phyloP scores from a whole-genome alignment of 2,797 vertebrate genomes.

The Tinamus major region DNA sequence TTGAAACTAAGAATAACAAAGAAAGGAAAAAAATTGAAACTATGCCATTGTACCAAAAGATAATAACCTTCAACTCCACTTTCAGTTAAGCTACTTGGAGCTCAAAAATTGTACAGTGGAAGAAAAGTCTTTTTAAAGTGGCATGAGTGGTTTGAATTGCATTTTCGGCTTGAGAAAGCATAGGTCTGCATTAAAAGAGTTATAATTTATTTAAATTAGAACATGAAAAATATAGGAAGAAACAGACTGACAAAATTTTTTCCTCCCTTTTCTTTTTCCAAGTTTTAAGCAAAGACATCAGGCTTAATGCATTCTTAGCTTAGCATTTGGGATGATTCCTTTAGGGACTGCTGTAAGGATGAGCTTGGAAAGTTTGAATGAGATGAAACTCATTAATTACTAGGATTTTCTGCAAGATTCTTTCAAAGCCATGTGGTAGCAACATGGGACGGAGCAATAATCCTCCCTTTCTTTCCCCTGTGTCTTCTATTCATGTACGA shows the following conservation, averaged over 20 bases:
- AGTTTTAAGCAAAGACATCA: not conserved
- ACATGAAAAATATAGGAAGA: not conserved
- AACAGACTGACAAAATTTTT: not conserved
- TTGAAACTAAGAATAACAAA: not conserved
- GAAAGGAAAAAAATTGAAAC: not conserved
- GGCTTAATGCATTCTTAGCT: not conserved
- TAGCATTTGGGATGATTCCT: not conserved
- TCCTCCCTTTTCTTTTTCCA: not conserved
- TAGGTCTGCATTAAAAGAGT: not conserved
- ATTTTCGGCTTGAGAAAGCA: not conserved
- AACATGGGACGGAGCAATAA: not conserved
- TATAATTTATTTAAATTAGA: not conserved
- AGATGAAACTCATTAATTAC: not conserved
- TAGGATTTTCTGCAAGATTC: not conserved
- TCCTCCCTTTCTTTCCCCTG: not conserved
- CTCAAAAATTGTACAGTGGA: not conserved
- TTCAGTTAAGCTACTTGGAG: not conserved
- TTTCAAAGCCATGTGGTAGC: not conserved
- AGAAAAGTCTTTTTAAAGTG: not conserved
- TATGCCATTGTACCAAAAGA: not conserved
- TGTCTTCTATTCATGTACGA: not conserved
- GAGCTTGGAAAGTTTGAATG: not conserved
- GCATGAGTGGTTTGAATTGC: not conserved
- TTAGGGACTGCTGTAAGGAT: not conserved
- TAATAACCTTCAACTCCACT: not conserved